These are phyloP conservation scores for Clarias batrachus DNA, from an alignment of 2,113 vertebrate genomes.

Conservation along the genomic window DNA sequence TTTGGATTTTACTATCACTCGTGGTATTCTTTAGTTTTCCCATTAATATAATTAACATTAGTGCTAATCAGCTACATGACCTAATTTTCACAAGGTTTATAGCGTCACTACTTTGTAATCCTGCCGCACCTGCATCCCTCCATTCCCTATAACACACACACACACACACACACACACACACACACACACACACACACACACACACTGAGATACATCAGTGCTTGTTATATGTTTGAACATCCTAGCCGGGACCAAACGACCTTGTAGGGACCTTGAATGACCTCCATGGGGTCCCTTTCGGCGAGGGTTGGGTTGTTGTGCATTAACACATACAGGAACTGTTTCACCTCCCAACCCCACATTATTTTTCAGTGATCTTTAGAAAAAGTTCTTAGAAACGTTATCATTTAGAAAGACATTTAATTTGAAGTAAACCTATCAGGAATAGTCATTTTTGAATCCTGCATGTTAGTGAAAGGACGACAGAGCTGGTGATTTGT, in stretches of 20 bases:
- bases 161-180: neutral
- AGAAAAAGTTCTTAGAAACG: neutral
- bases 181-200: neutral
- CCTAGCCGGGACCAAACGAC: neutral
- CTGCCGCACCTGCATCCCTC: neutral
- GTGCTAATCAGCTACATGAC: slow-evolving; percentile 36
- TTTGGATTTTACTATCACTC: neutral
- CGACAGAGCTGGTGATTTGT: neutral
- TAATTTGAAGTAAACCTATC: neutral
- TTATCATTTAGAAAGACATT: neutral
- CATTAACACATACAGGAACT: too few relatives aligned
- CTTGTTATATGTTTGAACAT: neutral
- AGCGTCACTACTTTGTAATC: slow-evolving; percentile 8
- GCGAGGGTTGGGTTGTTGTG: neutral
- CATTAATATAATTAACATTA: slow-evolving; percentile 50
- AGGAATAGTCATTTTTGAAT: neutral
- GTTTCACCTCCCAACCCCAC: neutral
- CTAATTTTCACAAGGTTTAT: slow-evolving; percentile 34
- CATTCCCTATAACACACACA: neutral
- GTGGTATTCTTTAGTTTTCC: slow-evolving; percentile 7
- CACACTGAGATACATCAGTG: neutral
- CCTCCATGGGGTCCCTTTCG: neutral
- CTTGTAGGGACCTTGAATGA: neutral
- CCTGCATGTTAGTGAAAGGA: neutral
- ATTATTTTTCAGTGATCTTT: neutral